These are phyloP conservation scores for Gambusia affinis DNA, from an alignment of 2,113 vertebrate genomes.

Conservation along the genomic window DNA sequence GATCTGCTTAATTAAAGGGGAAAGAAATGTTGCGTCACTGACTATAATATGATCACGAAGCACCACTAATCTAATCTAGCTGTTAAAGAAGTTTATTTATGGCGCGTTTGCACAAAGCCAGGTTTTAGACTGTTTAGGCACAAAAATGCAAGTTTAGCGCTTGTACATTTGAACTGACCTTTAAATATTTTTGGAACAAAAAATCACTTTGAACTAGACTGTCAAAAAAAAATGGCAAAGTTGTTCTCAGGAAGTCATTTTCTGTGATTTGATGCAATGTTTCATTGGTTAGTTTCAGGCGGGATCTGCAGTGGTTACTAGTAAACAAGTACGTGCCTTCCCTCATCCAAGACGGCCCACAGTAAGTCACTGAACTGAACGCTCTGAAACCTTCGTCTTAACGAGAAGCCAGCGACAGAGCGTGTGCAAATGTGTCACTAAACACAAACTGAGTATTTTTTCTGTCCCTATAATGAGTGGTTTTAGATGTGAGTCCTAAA, in stretches of 20 bases:
- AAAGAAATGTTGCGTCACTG: too few relatives aligned
- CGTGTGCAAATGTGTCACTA: neutral
- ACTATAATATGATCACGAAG: too few relatives aligned
- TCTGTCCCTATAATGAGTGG: neutral
- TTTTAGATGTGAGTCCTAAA: neutral
- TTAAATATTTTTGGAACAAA: neutral
- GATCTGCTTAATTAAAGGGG: too few relatives aligned
- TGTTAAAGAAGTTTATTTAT: too few relatives aligned
- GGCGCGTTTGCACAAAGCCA: too few relatives aligned
- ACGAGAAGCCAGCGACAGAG: neutral
- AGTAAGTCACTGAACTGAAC: slow-evolving; percentile 78
- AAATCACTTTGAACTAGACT: neutral
- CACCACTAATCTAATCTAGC: too few relatives aligned
- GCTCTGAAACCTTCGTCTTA: neutral
- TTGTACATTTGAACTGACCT: too few relatives aligned
- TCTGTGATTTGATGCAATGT: neutral
- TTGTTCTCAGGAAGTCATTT: neutral
- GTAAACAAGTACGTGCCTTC: slow-evolving; percentile 87
- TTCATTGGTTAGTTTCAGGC: slow-evolving; percentile 80
- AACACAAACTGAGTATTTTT: neutral
- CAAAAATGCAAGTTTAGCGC: too few relatives aligned
- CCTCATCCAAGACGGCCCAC: slow-evolving; percentile 90
- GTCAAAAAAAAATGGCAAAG: neutral
- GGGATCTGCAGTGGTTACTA: slow-evolving; percentile 86
- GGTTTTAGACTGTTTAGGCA: too few relatives aligned